Evolutionary conservation across 2,797 vertebrate species (phyloP), one percentile per base, ranked within the genome.

Genomic region (Danio jaintianensis): DNA sequence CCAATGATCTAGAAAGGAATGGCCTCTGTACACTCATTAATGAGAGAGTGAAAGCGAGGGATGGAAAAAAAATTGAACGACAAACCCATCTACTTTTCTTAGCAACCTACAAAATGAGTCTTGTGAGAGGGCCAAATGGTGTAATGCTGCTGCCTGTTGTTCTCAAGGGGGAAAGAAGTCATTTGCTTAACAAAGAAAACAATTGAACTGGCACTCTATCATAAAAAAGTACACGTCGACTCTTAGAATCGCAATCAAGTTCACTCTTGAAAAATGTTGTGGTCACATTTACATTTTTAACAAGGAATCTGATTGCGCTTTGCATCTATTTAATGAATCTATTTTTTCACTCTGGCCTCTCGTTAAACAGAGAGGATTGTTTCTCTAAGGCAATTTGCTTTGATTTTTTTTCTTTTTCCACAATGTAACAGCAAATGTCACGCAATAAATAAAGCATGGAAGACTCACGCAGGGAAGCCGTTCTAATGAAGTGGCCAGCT

Each of bases 21-120:
- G 87, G 87, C 89, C 87, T 89, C 86, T 83, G 75, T 70, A 68
- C 48, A 53, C 82, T 88, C 89, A 92, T 91, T 91, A 85, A 92
- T 87, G 83, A 87, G 71, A 87, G 85, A 88, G 86, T 36, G 36
- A n/a, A 70, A 85, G 59, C 64, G 84, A 91, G 89, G 89, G 77
- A 29, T 83, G 82, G 36, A 16, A 80, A 87, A 64, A 82, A 43
- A 81, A 45, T 10, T 1, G 80, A 82, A 78, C 80, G 71, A 88
- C 84, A 87, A 74, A 79, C 74, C 59, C n/a, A 69, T 52, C 72
- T 18, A 58, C 81, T 43, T 50, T 40, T 71, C 18, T 45, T 45
- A 11, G 12, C 9, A 10, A 75, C 63, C 81, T 13, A 36, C 47
- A 20, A 42, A n/a, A 63, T 61, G 45, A 62, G 56, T 36, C 56